Base-by-base conservation (phyloP, 2,113 vertebrate genomes). In the Bujurquina vittata region DNA sequence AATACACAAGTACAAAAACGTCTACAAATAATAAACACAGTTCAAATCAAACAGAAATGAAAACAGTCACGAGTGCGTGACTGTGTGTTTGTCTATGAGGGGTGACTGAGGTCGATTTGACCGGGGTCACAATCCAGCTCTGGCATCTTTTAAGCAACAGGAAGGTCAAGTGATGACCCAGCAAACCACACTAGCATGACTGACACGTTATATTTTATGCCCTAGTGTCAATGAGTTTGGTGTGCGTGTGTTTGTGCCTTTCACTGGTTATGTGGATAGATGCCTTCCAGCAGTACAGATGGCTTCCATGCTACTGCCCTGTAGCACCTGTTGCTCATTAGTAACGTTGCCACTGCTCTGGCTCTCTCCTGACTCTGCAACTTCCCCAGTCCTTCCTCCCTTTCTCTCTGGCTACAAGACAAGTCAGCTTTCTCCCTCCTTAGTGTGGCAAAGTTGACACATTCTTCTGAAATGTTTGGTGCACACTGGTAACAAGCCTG, bases 271-370 rank as follows among this genome's bases (percentile, higher is more conserved):
- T 87, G 90, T 73, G 88, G 80, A 87, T 69, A 74, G 84, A 88
- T 88, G 91, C 88, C 89, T 91, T 83, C 29, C 74, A 90, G 91
- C 29, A 1, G 62, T 87, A 75, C 88, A 93, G 90, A 91, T 93
- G 91, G 91, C 88, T 67, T 84, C 90, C 89, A 87, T 76, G 88
- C 91, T 72, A 15, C 87, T 85, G 80, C 87, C 85, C 82, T 78
- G 80, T 49, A 84, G 82, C 94, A 95, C 93, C 94, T 94, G 94
- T 94, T 92, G 88, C 90, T 92, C 91, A 95, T 95, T 94, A 95
- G 92, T 92, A 93, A 94, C 69, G 35, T 92, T 87, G 89, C 88
- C 87, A 91, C 88, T 74, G 89, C 88, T 75, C 87, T 84, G 83
- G 75, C 86, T 88, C 89, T 79, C 77, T 87, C 84, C 77, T 85